Evolutionary conservation across 1,140 invertebrate genomes (phyloP).

Genomic region (Aphelenchoides besseyi): DNA sequence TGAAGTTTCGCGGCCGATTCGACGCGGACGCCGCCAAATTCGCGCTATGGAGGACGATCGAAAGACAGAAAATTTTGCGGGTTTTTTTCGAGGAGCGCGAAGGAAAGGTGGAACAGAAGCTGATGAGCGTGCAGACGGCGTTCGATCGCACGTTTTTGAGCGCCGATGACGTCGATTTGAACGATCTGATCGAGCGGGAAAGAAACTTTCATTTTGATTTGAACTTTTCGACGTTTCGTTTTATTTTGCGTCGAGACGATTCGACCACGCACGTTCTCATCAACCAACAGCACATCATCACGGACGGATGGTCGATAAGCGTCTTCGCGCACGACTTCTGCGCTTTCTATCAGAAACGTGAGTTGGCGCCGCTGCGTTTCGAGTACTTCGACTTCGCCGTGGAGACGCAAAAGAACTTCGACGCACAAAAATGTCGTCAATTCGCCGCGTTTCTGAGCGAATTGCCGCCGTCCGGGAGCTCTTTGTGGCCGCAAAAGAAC

Average conservation of each 20-base stretch:
- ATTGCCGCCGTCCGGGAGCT: constrained; percentile 27
- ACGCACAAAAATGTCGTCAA: constrained; percentile 29
- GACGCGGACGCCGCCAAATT: constrained; percentile 7
- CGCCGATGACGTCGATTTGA: neutral
- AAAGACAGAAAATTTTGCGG: constrained; percentile 34
- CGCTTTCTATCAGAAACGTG: constrained; percentile 28
- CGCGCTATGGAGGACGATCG: constrained; percentile 34
- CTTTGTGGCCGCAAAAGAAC: neutral
- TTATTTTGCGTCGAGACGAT: neutral
- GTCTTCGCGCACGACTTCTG: constrained; percentile 50
- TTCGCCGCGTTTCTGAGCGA: constrained; percentile 17
- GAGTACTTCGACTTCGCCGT: constrained; percentile 31
- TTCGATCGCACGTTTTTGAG: constrained; percentile 2
- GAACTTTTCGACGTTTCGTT: neutral
- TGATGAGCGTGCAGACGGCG: constrained; percentile 24
- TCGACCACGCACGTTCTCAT: constrained; percentile 27
- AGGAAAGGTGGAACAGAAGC: constrained; percentile 30
- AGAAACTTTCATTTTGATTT: constrained; percentile 29
- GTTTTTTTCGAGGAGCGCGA: constrained; percentile 28
- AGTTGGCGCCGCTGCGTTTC: constrained; percentile 3
- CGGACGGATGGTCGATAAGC: constrained; percentile 59
- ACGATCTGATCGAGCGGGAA: constrained; percentile 23
- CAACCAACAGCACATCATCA: constrained; percentile 56
- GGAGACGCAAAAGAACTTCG: constrained; percentile 15
- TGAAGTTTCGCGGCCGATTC: constrained; percentile 29